Conservation (phyloP, 2,888 invertebrate species). For the Cactoblastis cactorum region DNA sequence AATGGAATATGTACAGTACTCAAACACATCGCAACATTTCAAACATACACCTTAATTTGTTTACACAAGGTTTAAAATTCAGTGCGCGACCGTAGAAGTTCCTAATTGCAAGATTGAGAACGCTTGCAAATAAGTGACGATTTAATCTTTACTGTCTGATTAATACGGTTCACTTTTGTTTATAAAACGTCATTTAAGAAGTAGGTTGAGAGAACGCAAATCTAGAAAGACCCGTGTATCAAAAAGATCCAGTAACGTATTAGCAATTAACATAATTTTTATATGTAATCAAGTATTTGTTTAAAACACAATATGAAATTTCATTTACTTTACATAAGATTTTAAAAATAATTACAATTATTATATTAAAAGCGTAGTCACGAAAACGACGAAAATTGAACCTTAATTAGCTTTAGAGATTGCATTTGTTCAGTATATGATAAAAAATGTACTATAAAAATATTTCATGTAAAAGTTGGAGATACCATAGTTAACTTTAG, state of each 20-base stretch:
- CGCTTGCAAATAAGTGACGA: constrained; percentile 48
- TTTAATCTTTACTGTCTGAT: constrained; percentile 55
- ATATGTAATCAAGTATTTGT: neutral
- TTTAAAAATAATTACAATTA: no score
- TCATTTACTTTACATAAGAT: neutral
- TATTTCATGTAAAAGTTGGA: no score
- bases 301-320: neutral
- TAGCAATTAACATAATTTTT: constrained; percentile 19
- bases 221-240: constrained; percentile 70
- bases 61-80: constrained; percentile 49
- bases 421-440: no score
- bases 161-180: constrained; percentile 58
- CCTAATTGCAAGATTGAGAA: constrained; percentile 74
- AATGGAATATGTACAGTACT: constrained; percentile 70
- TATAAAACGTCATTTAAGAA: constrained; percentile 64
- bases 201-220: constrained; percentile 76
- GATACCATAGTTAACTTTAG: no score
- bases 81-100: constrained; percentile 47
- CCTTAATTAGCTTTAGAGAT: no score
- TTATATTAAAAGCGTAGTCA: no score
- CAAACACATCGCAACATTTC: constrained; percentile 34
- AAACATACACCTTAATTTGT: constrained; percentile 41
- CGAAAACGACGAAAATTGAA: no score
- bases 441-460: no score
- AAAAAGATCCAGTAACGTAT: constrained; percentile 71